Percentiles rank a stretch among this genome's conserved stretches.
Conservation (phyloP, 2,888 invertebrate species). For the Rhamphomyia laevipes region DNA sequence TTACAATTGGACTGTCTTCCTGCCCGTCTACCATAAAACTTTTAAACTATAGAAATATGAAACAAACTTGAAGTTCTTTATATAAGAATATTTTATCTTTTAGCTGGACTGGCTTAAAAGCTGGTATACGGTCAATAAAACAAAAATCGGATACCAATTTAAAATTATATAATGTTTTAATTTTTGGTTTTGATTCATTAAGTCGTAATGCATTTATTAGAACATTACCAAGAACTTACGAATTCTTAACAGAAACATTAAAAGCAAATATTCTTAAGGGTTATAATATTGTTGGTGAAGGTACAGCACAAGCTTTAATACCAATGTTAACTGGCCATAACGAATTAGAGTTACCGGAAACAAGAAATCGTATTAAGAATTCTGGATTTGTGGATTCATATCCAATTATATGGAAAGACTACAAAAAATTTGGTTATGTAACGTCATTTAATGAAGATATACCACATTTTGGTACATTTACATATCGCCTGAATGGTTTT, state of each 20-base stretch:
- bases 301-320: conserved; percentile 75
- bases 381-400: conserved; percentile 60
- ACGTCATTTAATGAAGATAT: conserved; percentile 83
- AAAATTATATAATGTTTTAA: conserved; percentile 53
- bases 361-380: conserved; percentile 53
- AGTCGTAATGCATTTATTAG: conserved; percentile 71
- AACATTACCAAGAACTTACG: conserved; percentile 63
- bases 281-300: conserved; percentile 78
- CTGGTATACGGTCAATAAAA: conserved; percentile 42
- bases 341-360: conserved; percentile 80
- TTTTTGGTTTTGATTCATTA: conserved; percentile 82
- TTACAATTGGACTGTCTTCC: too few relatives aligned
- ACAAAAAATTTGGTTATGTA: conserved; percentile 54
- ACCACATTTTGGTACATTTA: conserved; percentile 74
- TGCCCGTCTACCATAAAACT: too few relatives aligned
- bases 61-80: too few relatives aligned
- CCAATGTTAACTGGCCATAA: conserved; percentile 76
- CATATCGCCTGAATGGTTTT: conserved; percentile 82
- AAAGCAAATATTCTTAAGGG: conserved; percentile 56
- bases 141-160: too few relatives aligned
- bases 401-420: conserved; percentile 79
- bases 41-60: too few relatives aligned
- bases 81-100: too few relatives aligned
- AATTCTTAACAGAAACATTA: conserved; percentile 50
- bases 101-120: conserved; percentile 54